phyloP scores from a whole-genome alignment of 2,888 invertebrate species.

The Rhagophthalmus giganteus region DNA sequence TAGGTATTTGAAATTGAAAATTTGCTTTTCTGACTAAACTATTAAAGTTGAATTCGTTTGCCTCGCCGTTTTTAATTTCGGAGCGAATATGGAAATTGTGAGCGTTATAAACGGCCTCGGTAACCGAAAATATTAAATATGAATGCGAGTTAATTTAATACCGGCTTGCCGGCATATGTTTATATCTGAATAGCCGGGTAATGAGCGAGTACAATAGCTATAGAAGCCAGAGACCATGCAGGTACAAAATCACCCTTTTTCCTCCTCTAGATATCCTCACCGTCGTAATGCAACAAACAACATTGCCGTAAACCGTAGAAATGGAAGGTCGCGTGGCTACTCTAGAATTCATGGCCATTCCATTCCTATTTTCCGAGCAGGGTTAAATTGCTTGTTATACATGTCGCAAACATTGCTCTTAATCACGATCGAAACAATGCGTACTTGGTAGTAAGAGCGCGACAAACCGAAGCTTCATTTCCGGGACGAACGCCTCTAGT shows the following conservation, averaged over 20 bases:
- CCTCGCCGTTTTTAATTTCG: no score
- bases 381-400: constrained; percentile 31
- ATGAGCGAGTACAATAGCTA: constrained; percentile 29
- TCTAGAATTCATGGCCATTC: constrained; percentile 9
- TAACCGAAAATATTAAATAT: constrained; percentile 20
- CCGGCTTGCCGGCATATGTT: constrained; percentile 24
- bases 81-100: no score
- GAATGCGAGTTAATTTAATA: constrained; percentile 30
- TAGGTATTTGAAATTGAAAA: no score
- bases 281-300: constrained; percentile 16
- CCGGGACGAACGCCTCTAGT: constrained; percentile 30
- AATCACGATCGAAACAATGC: constrained; percentile 32
- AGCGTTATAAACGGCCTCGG: no score
- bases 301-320: constrained; percentile 2
- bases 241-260: constrained; percentile 23
- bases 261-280: constrained; percentile 17
- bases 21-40: no score
- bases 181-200: constrained; percentile 27
- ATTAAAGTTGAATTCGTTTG: no score
- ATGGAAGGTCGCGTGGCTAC: constrained; percentile 6
- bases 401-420: constrained; percentile 31
- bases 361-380: constrained; percentile 16
- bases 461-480: constrained; percentile 34
- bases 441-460: constrained; percentile 25
- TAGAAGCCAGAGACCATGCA: constrained; percentile 27